Evolutionary conservation across 2,797 vertebrate genomes (phyloP).

Genomic region (Rhynchotus rufescens): DNA sequence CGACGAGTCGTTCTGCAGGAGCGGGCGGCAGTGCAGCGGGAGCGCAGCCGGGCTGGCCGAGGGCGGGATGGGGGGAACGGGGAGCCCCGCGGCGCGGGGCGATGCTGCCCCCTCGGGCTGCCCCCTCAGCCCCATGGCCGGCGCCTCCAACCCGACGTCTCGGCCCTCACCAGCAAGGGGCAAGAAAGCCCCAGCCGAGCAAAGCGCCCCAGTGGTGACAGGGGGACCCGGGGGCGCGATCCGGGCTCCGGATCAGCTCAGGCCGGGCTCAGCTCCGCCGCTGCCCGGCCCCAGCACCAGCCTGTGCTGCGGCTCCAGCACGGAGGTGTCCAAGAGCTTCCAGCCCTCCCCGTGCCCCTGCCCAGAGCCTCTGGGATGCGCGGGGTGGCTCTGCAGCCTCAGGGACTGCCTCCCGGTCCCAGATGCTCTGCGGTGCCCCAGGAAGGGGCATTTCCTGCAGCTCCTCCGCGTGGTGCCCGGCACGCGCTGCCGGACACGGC

Average conservation of each 20-base stretch:
- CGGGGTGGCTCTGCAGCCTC: rapidly evolving
- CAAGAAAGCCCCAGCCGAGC: not conserved
- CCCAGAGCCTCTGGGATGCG: rapidly evolving
- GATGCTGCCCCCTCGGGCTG: not conserved
- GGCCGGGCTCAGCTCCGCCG: not conserved
- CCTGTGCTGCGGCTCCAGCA: rapidly evolving
- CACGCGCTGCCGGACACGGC: not conserved
- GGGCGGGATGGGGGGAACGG: no score
- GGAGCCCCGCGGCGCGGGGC: not conserved
- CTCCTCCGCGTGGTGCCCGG: rapidly evolving
- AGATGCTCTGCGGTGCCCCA: not conserved
- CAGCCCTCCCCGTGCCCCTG: not conserved
- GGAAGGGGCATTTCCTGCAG: not conserved
- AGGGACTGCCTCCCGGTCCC: no score
- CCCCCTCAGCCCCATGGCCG: no score
- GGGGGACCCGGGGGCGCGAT: not conserved
- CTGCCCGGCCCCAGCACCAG: not conserved
- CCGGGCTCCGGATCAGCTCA: not conserved
- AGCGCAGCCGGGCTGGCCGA: not conserved
- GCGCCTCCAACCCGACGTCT: slow-evolving; percentile 24
- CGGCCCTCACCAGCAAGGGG: not conserved
- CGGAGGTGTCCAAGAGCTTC: not conserved
- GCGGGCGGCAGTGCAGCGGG: rapidly evolving
- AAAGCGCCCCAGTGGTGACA: slow-evolving; percentile 19
- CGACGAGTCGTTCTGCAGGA: not conserved